Conservation (phyloP, 1,140 invertebrate species). For the Pseudomyrmex concolor region DNA sequence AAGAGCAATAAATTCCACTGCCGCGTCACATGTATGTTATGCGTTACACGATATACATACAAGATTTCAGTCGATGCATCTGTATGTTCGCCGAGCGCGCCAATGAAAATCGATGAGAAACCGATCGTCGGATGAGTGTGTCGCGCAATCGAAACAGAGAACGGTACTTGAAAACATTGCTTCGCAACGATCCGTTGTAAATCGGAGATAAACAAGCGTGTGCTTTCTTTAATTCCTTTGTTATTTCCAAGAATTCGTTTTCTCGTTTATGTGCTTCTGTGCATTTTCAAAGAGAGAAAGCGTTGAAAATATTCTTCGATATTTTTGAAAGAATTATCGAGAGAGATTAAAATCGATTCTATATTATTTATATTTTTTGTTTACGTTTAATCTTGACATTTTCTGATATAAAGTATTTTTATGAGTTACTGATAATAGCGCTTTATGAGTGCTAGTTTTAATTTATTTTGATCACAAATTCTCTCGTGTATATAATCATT, state of each 20-base stretch:
- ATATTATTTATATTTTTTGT: no score
- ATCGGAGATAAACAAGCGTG: conserved; percentile 14
- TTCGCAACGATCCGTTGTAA: neutral
- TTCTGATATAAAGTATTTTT: neutral
- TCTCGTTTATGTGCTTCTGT: neutral
- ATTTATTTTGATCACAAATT: conserved; percentile 6
- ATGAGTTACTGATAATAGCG: no score
- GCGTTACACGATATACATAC: conserved; percentile 23
- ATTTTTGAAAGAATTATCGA: no score
- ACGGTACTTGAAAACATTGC: conserved; percentile 30
- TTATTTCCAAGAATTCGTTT: neutral
- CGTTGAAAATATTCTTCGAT: no score
- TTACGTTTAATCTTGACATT: neutral
- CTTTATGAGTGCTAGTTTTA: neutral
- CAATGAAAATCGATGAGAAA: conserved; percentile 48
- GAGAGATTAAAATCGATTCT: no score
- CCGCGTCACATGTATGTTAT: conserved; percentile 31
- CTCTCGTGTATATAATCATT: neutral
- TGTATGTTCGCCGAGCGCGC: conserved; percentile 8
- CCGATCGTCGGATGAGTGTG: conserved; percentile 7
- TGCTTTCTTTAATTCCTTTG: conserved; percentile 22
- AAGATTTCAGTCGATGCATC: conserved; percentile 41
- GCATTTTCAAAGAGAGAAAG: neutral
- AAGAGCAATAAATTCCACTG: conserved; percentile 48
- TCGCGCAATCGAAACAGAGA: neutral